Percentiles rank a stretch among this genome's conserved stretches.
Evolutionary conservation across 2,113 vertebrate species (phyloP).

Genomic region (Bos indicus): DNA sequence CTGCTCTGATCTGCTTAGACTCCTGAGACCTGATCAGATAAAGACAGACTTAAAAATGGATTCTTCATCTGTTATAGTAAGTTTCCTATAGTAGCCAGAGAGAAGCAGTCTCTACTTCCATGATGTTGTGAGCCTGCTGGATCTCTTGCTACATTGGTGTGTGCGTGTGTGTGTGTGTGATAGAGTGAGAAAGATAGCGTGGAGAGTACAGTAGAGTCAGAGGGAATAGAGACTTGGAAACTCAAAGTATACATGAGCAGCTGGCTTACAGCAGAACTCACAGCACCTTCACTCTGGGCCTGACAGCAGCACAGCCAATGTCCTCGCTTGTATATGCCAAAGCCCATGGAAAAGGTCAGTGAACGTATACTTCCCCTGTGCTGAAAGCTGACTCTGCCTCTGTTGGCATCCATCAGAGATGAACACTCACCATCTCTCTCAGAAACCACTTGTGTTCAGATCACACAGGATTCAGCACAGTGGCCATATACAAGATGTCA

Average conservation of each 20-base stretch:
- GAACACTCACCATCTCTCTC: not conserved
- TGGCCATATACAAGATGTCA: not conserved
- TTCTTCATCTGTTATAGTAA: not conserved
- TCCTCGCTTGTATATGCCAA: not conserved
- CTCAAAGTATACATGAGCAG: not conserved
- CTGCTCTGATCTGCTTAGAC: not conserved
- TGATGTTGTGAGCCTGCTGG: not conserved
- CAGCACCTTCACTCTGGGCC: not conserved
- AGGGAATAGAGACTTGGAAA: not conserved
- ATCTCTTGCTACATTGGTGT: not conserved
- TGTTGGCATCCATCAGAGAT: not conserved
- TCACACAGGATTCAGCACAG: not conserved
- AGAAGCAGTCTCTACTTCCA: not conserved
- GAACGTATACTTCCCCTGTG: not conserved
- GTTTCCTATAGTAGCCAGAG: not conserved
- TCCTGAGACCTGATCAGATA: not conserved
- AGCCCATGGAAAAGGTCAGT: slow-evolving; percentile 20
- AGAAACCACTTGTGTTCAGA: not conserved
- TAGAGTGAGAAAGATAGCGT: not conserved
- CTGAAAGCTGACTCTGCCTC: not conserved
- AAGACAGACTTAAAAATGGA: not conserved
- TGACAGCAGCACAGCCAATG: not conserved
- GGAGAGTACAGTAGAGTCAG: not conserved
- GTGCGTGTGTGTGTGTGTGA: not conserved
- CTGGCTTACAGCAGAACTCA: not conserved